phyloP scores from a whole-genome alignment of 1,140 invertebrate species.

The Acromyrmex charruanus region DNA sequence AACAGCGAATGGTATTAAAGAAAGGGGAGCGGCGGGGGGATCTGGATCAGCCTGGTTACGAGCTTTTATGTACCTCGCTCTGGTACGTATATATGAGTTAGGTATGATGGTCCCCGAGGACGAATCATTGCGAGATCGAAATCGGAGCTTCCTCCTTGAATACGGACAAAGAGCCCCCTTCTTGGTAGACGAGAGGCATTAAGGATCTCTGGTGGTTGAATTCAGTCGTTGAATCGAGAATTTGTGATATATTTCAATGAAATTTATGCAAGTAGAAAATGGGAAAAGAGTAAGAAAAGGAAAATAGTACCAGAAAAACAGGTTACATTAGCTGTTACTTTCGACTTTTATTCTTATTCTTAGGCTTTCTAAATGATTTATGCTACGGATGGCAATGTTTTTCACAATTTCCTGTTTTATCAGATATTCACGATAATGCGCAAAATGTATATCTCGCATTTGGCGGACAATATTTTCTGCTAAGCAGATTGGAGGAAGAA shows the following conservation, averaged over 20 bases:
- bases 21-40: background rate
- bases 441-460: slow-evolving; percentile 15
- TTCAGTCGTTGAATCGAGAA: slow-evolving; percentile 65
- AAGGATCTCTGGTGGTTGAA: slow-evolving; percentile 65
- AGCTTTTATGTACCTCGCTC: slow-evolving; percentile 72
- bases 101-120: slow-evolving; percentile 59
- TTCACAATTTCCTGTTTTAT: background rate
- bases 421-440: background rate
- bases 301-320: background rate
- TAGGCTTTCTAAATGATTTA: background rate
- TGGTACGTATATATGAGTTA: slow-evolving; percentile 65
- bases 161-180: slow-evolving; percentile 64
- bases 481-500: background rate
- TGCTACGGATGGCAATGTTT: background rate
- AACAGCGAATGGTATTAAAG: slow-evolving; percentile 32
- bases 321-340: background rate
- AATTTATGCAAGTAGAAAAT: slow-evolving; percentile 63
- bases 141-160: slow-evolving; percentile 75
- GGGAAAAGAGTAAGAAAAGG: background rate
- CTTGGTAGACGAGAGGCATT: slow-evolving; percentile 69
- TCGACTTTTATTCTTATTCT: background rate
- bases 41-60: slow-evolving; percentile 69
- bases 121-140: slow-evolving; percentile 74
- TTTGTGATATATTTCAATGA: slow-evolving; percentile 51
- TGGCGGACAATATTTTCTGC: background rate